Evolutionary conservation across 2,888 invertebrate genomes (phyloP).

Genomic region (Artemia sinica): DNA sequence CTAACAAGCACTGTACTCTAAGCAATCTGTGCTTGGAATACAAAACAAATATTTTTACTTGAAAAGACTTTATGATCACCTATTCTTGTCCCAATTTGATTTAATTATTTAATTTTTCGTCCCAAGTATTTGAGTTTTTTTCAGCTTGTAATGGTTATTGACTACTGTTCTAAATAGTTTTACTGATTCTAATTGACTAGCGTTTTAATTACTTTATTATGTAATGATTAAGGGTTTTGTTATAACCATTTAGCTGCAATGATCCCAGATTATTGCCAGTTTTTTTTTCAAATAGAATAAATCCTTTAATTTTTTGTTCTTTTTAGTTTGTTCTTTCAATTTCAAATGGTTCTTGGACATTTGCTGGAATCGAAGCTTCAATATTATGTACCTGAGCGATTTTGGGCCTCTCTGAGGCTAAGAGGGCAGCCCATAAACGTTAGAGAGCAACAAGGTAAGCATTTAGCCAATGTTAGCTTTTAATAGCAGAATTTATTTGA

Average conservation of each 20-base stretch:
- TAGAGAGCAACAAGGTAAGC: constrained; percentile 33
- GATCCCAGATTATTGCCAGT: constrained; percentile 20
- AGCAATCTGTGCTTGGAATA: no score
- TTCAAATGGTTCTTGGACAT: constrained; percentile 37
- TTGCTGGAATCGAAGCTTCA: constrained; percentile 35
- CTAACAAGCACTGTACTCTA: no score
- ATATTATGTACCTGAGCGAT: constrained; percentile 35
- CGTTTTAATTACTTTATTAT: not conserved
- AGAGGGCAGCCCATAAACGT: constrained; percentile 38
- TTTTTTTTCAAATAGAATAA: not conserved
- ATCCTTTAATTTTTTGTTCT: constrained; percentile 4
- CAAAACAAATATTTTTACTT: no score
- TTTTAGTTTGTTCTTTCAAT: constrained; percentile 33
- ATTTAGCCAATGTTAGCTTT: not conserved
- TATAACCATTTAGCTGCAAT: not conserved
- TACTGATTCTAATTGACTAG: not conserved
- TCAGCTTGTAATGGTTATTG: not conserved
- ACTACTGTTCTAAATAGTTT: not conserved
- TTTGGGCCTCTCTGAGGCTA: constrained; percentile 37
- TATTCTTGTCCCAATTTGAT: no score
- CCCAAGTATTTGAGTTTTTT: not conserved
- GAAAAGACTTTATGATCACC: no score
- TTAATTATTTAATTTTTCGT: no score
- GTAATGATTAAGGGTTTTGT: not conserved
- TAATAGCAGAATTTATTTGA: no score